A percentile compares a stretch with the other conserved stretches of the same genome.
phyloP scores from a whole-genome alignment of 2,113 vertebrate species.

The Pseudopipra pipra region DNA sequence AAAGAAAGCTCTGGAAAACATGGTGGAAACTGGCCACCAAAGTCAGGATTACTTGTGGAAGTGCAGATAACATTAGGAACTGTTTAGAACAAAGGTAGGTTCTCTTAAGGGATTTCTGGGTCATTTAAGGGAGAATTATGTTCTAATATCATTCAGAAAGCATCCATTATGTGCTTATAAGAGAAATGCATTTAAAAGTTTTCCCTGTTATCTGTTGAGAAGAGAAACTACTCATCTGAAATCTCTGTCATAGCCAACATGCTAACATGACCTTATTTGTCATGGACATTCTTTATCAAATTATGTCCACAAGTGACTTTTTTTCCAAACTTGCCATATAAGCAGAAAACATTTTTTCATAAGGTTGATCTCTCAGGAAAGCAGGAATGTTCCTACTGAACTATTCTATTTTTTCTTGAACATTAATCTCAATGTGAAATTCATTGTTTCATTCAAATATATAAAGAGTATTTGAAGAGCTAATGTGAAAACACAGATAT shows the following conservation, averaged over 20 bases:
- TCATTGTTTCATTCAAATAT: not conserved
- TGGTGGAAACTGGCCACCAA: not conserved
- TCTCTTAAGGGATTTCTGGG: not conserved
- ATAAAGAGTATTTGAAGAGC: not conserved
- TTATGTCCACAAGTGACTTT: not conserved
- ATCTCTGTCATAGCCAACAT: not conserved
- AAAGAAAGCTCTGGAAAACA: not conserved
- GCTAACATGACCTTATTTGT: not conserved
- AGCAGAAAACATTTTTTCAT: not conserved
- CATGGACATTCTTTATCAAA: not conserved
- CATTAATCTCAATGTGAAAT: not conserved
- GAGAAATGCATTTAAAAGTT: not conserved
- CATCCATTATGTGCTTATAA: not conserved
- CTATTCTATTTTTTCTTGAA: not conserved
- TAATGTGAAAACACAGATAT: not conserved
- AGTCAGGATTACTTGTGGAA: not conserved
- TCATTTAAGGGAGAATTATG: not conserved
- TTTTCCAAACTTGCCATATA: not conserved
- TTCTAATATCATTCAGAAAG: not conserved
- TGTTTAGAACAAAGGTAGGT: not conserved
- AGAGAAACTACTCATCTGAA: not conserved
- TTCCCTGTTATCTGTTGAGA: not conserved
- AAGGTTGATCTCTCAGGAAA: not conserved
- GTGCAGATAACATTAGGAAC: not conserved
- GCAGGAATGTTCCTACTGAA: not conserved